Evolutionary conservation across 2,113 vertebrate species (phyloP).

Genomic region (Trachemys scripta): DNA sequence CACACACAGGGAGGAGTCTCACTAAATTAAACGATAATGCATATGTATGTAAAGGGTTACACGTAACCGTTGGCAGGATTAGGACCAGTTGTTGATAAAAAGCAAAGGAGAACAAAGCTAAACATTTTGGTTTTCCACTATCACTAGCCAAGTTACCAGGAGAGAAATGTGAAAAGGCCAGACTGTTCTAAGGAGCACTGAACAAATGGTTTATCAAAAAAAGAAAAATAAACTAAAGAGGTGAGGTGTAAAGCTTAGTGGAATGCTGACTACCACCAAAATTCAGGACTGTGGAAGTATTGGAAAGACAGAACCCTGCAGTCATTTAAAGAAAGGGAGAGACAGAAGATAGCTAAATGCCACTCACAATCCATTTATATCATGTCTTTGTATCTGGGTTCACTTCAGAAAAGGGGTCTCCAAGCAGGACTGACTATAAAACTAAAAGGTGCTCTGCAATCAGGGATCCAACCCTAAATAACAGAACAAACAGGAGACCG

Average conservation of each 20-base stretch:
- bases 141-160: neutral
- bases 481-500: neutral
- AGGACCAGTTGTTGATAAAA: neutral
- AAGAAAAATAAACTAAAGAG: neutral
- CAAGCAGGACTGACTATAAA: neutral
- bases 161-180: neutral
- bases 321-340: neutral
- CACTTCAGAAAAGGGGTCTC: neutral
- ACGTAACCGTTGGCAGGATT: neutral
- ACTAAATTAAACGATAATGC: neutral
- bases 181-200: neutral
- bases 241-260: neutral
- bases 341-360: neutral
- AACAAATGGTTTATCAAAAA: neutral
- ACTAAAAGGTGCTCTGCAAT: neutral
- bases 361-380: neutral
- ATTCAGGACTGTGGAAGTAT: neutral
- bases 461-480: neutral
- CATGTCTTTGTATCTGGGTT: neutral
- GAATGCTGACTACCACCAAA: neutral
- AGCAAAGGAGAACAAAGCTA: neutral
- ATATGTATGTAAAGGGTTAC: neutral
- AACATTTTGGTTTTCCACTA: neutral
- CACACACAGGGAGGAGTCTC: neutral
- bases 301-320: neutral